A percentile compares a stretch with the other conserved stretches of the same genome.
phyloP scores from a whole-genome alignment of 2,797 vertebrate genomes.

The Epinephelus coioides region DNA sequence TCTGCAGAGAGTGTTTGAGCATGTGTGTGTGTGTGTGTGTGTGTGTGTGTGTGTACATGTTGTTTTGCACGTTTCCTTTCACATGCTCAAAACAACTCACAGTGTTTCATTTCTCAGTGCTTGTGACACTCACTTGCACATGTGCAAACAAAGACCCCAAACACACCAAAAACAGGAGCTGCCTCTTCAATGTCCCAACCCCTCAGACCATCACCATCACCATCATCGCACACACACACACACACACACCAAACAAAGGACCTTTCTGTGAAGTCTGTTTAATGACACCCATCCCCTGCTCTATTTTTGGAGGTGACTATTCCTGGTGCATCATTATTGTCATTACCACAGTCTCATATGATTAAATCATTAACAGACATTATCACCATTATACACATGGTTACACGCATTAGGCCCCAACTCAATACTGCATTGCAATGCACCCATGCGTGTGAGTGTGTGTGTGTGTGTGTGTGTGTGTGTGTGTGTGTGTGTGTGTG shows the following conservation, averaged over 20 bases:
- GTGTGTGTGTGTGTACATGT: background rate
- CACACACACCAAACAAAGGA: constrained; percentile 61
- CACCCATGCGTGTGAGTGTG: constrained; percentile 41
- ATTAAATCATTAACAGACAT: constrained; percentile 68
- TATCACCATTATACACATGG: constrained; percentile 60
- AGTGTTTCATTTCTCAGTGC: background rate
- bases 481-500: constrained; percentile 31
- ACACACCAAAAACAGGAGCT: constrained; percentile 29
- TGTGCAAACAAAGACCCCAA: constrained; percentile 42
- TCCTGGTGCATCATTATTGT: constrained; percentile 70
- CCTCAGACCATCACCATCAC: constrained; percentile 2
- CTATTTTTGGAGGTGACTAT: constrained; percentile 74
- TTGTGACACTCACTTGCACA: constrained; percentile 28
- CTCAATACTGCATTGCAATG: constrained; percentile 17
- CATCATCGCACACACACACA: constrained; percentile 9
- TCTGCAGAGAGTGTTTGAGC: background rate
- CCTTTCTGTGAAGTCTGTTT: constrained; percentile 61
- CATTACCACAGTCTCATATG: constrained; percentile 69
- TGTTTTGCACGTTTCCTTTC: background rate
- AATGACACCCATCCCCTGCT: constrained; percentile 64
- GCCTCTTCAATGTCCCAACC: background rate
- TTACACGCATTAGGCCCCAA: constrained; percentile 5
- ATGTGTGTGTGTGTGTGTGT: background rate
- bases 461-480: constrained; percentile 13
- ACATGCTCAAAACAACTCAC: background rate